phyloP scores from a whole-genome alignment of 2,888 invertebrate species.

The Plemyria rubiginata region DNA sequence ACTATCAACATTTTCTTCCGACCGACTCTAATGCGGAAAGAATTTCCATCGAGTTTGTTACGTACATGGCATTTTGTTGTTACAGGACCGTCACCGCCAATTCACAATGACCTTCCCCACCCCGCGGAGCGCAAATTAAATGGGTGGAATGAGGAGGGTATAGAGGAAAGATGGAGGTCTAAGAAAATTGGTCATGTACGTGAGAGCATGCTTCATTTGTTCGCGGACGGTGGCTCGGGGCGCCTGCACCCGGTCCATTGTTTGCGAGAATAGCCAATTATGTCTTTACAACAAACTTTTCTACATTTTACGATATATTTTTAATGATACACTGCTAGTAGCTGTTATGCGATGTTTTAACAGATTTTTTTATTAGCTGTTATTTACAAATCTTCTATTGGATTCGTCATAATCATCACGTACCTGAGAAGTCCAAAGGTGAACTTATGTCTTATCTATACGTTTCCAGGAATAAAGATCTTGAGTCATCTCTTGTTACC shows the following conservation, averaged over 20 bases:
- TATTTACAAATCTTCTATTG: constrained; percentile 9
- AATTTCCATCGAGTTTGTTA: constrained; percentile 64
- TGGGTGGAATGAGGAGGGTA: constrained; percentile 26
- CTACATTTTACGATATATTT: constrained; percentile 56
- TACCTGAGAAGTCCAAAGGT: neutral
- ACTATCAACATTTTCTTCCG: constrained; percentile 49
- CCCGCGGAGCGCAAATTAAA: constrained; percentile 19
- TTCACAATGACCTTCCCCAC: constrained; percentile 45
- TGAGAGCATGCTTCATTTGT: constrained; percentile 78
- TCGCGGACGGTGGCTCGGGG: constrained; percentile 59
- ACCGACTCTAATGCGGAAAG: constrained; percentile 59
- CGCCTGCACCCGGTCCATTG: constrained; percentile 71
- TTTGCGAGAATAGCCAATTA: constrained; percentile 77
- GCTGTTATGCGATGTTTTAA: constrained; percentile 15
- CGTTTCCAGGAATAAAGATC: no score
- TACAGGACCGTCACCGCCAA: constrained; percentile 51
- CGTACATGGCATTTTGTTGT: constrained; percentile 66
- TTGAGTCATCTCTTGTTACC: no score
- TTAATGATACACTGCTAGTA: constrained; percentile 29
- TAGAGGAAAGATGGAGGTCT: constrained; percentile 44
- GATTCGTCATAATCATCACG: no score
- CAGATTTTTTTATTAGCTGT: constrained; percentile 8
- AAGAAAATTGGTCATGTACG: constrained; percentile 57
- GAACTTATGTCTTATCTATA: no score
- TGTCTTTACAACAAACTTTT: constrained; percentile 71